phyloP scores from a whole-genome alignment of 1,140 invertebrate species.

The Cotesia glomerata region DNA sequence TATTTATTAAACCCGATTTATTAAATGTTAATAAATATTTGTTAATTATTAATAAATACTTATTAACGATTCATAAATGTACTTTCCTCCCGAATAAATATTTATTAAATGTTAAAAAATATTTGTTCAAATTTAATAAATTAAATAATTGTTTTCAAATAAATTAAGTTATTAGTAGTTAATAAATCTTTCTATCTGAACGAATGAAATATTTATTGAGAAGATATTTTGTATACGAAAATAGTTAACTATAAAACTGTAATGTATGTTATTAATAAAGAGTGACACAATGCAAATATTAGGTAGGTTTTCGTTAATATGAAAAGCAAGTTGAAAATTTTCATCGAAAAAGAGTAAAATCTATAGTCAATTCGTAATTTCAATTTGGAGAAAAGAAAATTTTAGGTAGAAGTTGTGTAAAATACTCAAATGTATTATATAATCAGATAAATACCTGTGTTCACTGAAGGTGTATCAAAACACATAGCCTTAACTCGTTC shows the following conservation, averaged over 20 bases:
- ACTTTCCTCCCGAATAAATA: too few species aligned
- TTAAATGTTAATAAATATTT: too few species aligned
- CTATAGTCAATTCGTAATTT: neutral
- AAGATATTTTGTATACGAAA: neutral
- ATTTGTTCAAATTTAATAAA: too few species aligned
- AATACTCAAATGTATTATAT: neutral
- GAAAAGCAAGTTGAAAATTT: neutral
- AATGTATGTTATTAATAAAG: neutral
- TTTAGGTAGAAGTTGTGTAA: too few species aligned
- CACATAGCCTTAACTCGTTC: slow-evolving; percentile 33
- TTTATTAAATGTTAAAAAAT: too few species aligned
- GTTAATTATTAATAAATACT: too few species aligned
- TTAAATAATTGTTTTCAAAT: too few species aligned
- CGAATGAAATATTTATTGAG: neutral
- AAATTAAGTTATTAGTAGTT: neutral
- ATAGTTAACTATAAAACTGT: neutral
- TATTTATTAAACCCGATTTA: too few species aligned
- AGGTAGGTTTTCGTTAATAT: neutral
- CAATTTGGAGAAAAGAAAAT: neutral
- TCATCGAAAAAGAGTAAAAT: neutral
- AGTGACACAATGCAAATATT: neutral
- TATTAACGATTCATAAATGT: too few species aligned
- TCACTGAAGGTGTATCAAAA: slow-evolving; percentile 36
- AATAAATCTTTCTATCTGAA: neutral
- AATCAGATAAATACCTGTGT: slow-evolving; percentile 22